Percentiles rank a stretch among this genome's conserved stretches.
Evolutionary conservation across 2,888 invertebrate species (phyloP).

Genomic region (Seladonia tumulorum): DNA sequence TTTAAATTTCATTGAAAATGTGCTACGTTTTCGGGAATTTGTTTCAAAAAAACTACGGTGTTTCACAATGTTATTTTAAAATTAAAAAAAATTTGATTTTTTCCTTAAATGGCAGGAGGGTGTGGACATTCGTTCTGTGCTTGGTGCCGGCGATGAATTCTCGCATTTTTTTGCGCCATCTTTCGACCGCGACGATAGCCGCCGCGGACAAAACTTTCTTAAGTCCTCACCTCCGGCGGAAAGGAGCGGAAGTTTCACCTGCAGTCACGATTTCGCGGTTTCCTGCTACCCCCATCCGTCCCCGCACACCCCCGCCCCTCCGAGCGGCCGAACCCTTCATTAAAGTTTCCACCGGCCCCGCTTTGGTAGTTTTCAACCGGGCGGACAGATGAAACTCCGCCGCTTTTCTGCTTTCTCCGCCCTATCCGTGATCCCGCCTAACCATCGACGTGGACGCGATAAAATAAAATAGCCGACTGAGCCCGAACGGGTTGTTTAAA

Average conservation of each 20-base stretch:
- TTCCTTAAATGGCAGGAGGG: conserved; percentile 1
- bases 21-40: too few relatives aligned
- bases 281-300: conserved; percentile 21
- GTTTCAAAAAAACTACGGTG: too few relatives aligned
- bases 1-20: too few relatives aligned
- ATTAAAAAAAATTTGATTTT: too few relatives aligned
- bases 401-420: conserved; percentile 20
- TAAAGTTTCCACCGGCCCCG: conserved; percentile 70
- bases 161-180: conserved; percentile 36
- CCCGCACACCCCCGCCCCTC: conserved; percentile 15
- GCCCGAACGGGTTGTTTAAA: conserved; percentile 17
- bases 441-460: conserved; percentile 23
- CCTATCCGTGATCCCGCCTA: conserved; percentile 34
- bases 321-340: conserved; percentile 66
- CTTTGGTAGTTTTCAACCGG: conserved; percentile 71
- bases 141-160: conserved; percentile 24
- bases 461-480: conserved; percentile 29
- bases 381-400: conserved; percentile 58
- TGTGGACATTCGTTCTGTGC: conserved; percentile 17
- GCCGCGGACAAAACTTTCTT: conserved; percentile 47
- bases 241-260: conserved; percentile 63
- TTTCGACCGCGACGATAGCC: conserved; percentile 29
- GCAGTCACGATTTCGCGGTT: conserved; percentile 61
- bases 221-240: conserved; percentile 54
- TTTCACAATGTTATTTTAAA: too few relatives aligned